Evolutionary conservation across 2,888 invertebrate species (phyloP).

Genomic region (Tillus elongatus): DNA sequence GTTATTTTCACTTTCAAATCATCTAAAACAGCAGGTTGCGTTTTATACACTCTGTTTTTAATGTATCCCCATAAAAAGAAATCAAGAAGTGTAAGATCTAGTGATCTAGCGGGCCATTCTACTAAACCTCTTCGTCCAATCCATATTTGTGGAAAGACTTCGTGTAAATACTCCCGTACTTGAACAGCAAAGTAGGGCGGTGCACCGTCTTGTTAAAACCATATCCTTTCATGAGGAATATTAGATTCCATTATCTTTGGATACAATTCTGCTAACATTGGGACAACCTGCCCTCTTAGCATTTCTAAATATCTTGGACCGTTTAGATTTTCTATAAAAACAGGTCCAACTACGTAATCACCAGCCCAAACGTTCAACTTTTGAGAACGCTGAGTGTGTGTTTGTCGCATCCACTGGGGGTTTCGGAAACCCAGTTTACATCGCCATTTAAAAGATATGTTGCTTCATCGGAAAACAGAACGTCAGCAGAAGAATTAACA

Average conservation of each 20-base stretch:
- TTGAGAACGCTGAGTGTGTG: conserved; percentile 2
- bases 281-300: conserved; percentile 4
- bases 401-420: neutral
- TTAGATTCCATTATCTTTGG: neutral
- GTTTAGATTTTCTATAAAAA: conserved; percentile 3
- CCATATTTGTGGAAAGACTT: conserved; percentile 2
- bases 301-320: conserved; percentile 1
- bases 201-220: conserved; percentile 2
- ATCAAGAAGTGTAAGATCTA: neutral
- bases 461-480: conserved; percentile 2
- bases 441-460: conserved; percentile 1
- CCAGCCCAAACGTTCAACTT: conserved; percentile 1
- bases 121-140: conserved; percentile 1
- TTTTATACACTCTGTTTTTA: conserved; percentile 1
- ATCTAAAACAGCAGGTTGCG: conserved; percentile 2
- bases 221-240: conserved; percentile 3
- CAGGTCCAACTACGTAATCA: conserved; percentile 1
- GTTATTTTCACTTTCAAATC: conserved; percentile 3
- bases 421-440: neutral
- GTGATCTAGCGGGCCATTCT: conserved; percentile 2
- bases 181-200: conserved; percentile 4
- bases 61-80: conserved; percentile 1
- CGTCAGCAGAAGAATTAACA: neutral
- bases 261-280: conserved; percentile 1
- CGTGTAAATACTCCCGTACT: conserved; percentile 3